Evolutionary conservation across 35 echinoderm and acorn worm genomes (phyloP), one percentile per base, ranked within the genome.

Genomic region (Lytechinus pictus): DNA sequence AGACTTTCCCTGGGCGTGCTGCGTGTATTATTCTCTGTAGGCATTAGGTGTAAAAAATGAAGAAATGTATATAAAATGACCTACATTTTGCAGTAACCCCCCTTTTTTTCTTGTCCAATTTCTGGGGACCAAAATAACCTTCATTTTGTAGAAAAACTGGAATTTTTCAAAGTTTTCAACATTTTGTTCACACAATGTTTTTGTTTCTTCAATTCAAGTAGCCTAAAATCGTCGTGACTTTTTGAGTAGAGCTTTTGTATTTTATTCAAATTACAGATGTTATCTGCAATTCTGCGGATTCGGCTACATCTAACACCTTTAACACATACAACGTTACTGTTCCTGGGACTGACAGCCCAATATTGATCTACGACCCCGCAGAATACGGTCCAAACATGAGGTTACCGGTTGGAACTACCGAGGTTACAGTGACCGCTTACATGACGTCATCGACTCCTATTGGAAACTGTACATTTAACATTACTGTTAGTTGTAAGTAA

Each of bases 401-500:
- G 52, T 52, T 90, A 33, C 88, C 88, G 52, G 88, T 90, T 5
- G 88, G 88, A 10, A 90, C 88, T 54, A 90, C 0, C 5, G 27
- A 90, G 6, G 52, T 90, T 8, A 90, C 28, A 44, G 88, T 90
- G 29, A 90, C 88, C 9, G 88, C 29, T 54, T 5, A 44, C 52
- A 10, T 6, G 3, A 5, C 88, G 28, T 90, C 88, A 27, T 27
- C 28, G 52, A 44, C 1, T 52, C 14, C 7, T 28, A 90, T 5
- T 10, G 29, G 52, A 33, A 90, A 6, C 88, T 90, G 88, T 54
- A 54, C 52, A 52, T 90, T 90, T 52, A 90, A 90, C 52, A 27
- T 90, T 12, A 90, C 88, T 13, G 88, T 90, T 52, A 51, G n/a
- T 9, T 52, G 88, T 90, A 90, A 90, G 88, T 90, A 44, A 44